Evolutionary conservation across 2,888 invertebrate genomes (phyloP).

Genomic region (Ptychoptera albimana): DNA sequence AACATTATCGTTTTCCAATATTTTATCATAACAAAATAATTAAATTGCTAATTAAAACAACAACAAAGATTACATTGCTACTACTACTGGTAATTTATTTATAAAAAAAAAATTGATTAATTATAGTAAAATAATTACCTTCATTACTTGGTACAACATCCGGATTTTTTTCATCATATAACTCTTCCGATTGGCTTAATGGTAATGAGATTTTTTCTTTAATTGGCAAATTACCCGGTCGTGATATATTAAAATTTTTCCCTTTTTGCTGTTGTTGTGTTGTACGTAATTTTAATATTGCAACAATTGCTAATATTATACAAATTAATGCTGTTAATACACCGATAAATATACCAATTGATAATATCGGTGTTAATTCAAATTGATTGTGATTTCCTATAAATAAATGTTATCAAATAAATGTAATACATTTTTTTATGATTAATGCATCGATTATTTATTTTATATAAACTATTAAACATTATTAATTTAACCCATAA

Average conservation of each 20-base stretch:
- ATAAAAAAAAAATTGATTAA: too few species aligned
- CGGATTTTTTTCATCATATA: constrained; percentile 78
- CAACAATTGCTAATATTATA: constrained; percentile 29
- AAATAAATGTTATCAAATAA: not conserved
- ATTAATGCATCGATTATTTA: too few species aligned
- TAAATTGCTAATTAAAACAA: too few species aligned
- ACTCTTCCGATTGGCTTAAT: constrained; percentile 47
- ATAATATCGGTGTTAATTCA: constrained; percentile 36
- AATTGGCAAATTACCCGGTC: constrained; percentile 43
- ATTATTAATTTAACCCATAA: too few species aligned
- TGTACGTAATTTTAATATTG: constrained; percentile 28
- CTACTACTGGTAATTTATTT: too few species aligned
- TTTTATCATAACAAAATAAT: too few species aligned
- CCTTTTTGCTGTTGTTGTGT: constrained; percentile 27
- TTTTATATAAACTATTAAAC: too few species aligned
- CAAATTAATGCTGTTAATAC: constrained; percentile 30
- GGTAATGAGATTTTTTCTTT: constrained; percentile 53
- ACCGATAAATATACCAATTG: constrained; percentile 32
- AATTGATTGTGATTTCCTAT: constrained; percentile 36
- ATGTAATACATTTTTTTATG: too few species aligned
- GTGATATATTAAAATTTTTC: constrained; percentile 29
- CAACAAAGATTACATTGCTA: too few species aligned
- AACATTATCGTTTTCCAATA: too few species aligned
- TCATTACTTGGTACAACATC: constrained; percentile 78
- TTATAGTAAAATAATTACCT: too few species aligned